Base-by-base conservation (phyloP, 2,113 vertebrate species). In the Colossoma macropomum region DNA sequence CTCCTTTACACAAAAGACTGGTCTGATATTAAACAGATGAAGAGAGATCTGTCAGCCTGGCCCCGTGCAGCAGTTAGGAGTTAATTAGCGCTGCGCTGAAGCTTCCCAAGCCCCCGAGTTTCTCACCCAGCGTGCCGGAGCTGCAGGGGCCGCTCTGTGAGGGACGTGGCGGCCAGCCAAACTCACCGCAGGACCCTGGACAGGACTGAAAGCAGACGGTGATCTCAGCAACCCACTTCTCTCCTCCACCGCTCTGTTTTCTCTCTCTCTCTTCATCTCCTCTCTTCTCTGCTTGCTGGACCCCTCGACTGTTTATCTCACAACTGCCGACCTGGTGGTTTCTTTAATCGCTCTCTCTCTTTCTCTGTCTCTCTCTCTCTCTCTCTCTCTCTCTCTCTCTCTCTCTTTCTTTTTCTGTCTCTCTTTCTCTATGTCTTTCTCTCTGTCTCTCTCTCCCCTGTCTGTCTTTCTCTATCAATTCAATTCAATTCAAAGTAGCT, bases 11-110 rank as follows among this genome's bases (percentile, higher is more conserved):
- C 30, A 4, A 25, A 62, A 19, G n/a, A 63, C 12, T 41, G 56
- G 27, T 62, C 63, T 59, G 62, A n/a, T 52, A 23, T 32, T 41
- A 65, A 52, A 50, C 76, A 66, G 76, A 78, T 52, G 76, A 78
- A 68, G 45, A 52, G 12, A 16, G 76, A 45, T 68, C 62, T 52
- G 62, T 68, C 76, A 52, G 62, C 41, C 12, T 28, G 62, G 41
- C 69, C 54, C 59, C 38, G 5, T 72, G 54, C 25, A 62, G 52
- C 7, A 77, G 27, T 41, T 73, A 30, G 21, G 72, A 66, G 32
- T 74, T 77, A 77, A 77, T 83, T 77, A 79, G 52, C 59, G 71
- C 16, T 52, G 41, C 23, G 54, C 60, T 74, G 50, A 65, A 59
- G 56, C 15, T 45, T 54, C 16, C 62, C 69, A 54, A 60, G 66